Conservation (phyloP, 2,888 invertebrate genomes). For the Tanypteryx hageni region DNA sequence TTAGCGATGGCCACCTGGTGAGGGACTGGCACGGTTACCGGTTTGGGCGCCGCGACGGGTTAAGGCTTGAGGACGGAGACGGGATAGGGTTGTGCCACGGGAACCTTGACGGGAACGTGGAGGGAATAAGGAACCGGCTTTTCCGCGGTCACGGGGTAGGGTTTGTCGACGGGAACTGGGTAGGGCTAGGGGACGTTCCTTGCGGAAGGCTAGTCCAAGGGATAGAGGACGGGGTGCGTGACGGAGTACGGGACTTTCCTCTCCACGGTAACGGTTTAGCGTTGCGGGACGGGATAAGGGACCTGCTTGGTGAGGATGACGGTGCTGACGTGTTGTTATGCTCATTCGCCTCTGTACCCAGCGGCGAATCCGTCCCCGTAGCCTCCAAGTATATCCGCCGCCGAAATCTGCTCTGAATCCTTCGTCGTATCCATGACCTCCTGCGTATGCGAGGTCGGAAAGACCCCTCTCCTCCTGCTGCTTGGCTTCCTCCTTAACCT, state of each 20-base stretch:
- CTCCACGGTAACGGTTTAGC: no score
- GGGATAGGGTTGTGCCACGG: background rate
- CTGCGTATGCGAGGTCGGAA: background rate
- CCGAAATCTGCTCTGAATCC: no score
- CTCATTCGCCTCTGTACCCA: no score
- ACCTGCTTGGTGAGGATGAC: no score
- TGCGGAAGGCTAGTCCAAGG: slow-evolving; percentile 33
- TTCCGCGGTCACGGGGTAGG: background rate
- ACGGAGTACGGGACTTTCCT: background rate
- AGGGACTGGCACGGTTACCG: background rate
- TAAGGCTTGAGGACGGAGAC: background rate
- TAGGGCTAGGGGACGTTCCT: background rate
- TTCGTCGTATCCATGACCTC: no score
- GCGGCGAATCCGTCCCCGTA: no score
- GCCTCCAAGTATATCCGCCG: no score
- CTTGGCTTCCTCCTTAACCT: slow-evolving; percentile 1
- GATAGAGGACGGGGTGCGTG: slow-evolving; percentile 28
- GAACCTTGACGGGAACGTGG: background rate
- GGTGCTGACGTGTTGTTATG: no score
- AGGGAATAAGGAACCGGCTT: slow-evolving; percentile 13
- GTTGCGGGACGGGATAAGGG: no score
- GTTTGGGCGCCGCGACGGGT: background rate
- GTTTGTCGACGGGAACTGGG: background rate
- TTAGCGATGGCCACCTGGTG: no score
- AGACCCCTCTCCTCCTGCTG: background rate